Conservation (phyloP, 2,113 vertebrate genomes). For the Ammospiza nelsoni region DNA sequence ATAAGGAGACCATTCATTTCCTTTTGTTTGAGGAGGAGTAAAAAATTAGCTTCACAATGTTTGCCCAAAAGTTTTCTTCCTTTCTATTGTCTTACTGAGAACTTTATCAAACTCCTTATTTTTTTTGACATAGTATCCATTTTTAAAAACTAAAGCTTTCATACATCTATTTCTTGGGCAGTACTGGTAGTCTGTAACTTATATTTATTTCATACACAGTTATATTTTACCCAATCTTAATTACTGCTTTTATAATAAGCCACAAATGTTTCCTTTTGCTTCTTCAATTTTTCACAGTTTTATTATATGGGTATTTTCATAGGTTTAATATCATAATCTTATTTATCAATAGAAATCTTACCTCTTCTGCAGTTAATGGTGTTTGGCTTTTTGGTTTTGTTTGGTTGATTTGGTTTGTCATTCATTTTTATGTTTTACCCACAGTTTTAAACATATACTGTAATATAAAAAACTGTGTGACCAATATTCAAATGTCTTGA, state of each 20-base stretch:
- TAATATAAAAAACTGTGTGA: not conserved
- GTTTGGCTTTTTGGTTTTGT: fast-evolving
- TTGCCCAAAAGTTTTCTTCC: not conserved
- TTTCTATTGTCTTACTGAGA: not conserved
- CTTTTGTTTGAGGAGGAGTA: not conserved
- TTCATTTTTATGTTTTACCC: not conserved
- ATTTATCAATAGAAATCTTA: not conserved
- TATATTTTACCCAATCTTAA: not conserved
- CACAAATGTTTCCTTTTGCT: not conserved
- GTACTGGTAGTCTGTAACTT: not conserved
- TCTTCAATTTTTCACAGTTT: not conserved
- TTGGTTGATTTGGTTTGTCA: not conserved
- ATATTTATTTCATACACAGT: not conserved
- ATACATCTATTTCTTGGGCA: not conserved
- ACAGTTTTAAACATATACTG: not conserved
- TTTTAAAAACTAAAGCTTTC: not conserved
- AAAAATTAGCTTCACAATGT: not conserved
- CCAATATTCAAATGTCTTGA: not conserved
- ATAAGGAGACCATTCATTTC: not conserved
- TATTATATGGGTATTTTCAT: not conserved
- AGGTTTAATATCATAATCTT: not conserved
- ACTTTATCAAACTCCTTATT: not conserved
- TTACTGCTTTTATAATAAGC: not conserved
- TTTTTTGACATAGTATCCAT: not conserved
- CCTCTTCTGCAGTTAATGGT: not conserved